Evolutionary conservation across 2,113 vertebrate species (phyloP).

Genomic region (Capricornis sumatraensis): DNA sequence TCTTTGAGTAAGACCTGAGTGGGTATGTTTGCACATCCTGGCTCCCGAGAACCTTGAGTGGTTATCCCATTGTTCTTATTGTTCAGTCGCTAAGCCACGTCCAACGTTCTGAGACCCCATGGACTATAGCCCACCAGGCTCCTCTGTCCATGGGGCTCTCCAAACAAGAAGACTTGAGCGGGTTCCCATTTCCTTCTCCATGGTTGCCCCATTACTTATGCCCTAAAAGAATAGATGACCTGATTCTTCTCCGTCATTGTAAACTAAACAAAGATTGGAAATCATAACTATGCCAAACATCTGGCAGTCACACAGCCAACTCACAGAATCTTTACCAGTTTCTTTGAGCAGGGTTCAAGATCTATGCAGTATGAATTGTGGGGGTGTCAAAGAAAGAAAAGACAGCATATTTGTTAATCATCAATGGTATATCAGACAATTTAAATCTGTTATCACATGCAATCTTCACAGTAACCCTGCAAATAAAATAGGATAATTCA

Average conservation of each 20-base stretch:
- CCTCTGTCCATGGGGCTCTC: neutral
- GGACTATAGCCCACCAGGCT: neutral
- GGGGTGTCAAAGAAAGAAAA: neutral
- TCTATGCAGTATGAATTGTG: neutral
- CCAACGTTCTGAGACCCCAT: neutral
- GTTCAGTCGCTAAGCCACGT: neutral
- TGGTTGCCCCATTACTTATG: neutral
- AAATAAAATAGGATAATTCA: neutral
- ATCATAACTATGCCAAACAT: neutral
- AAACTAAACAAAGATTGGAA: neutral
- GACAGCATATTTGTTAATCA: neutral
- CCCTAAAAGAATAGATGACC: neutral
- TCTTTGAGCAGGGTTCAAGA: neutral
- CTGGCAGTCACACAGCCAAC: neutral
- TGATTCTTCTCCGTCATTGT: neutral
- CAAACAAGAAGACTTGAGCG: neutral
- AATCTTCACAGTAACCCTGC: neutral
- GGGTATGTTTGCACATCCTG: neutral
- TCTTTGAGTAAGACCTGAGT: neutral
- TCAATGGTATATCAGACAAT: neutral
- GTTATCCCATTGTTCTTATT: neutral
- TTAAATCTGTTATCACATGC: neutral
- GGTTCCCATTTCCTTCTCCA: neutral
- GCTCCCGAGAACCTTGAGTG: neutral
- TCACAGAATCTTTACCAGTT: neutral